Evolutionary conservation across 2,888 invertebrate genomes (phyloP), one percentile per base, ranked within the genome.

Genomic region (Anorthoa munda): DNA sequence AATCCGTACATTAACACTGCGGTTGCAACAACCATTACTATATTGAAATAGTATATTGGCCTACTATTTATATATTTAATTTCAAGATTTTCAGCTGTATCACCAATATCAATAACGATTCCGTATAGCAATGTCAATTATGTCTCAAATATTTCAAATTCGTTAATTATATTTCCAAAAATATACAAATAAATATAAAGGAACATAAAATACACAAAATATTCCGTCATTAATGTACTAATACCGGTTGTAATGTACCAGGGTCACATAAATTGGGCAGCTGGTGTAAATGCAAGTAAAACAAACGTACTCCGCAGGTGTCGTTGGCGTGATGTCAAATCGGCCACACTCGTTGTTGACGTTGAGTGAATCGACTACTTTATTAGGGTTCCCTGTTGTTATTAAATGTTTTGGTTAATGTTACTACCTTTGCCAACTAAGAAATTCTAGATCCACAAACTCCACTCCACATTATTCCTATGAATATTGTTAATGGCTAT

Each of bases 251-350:
- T 77, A 75, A 77, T 81, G 59, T 65, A 83, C 72, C 72, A 70
- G 83, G 80, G 56, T 23, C 23, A 59, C 61, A 85, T 86, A 79
- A 82, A 83, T 87, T 81, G 77, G 79, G 64, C 86, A 84, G 84
- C 80, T 80, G 80, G 72, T 79, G 74, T 86, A 72, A 83, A 72
- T 68, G 77, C 75, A 85, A 83, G 86, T 90, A 90, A 92, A 92
- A 93, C 92, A 92, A 91, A 92, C 89, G 89, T 75, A 87, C 90
- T 48, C 92, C 88, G 92, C 95, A 94, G 95, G 94, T 95, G 94
- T 93, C 91, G 85, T 75, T 77, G 89, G 83, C 88, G 90, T 88
- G 86, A 90, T 89, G 92, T 92, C 92, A 90, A 92, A 93, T 93
- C 91, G 90, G 92, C 90, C 91, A 90, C 92, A 92, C 89, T 90